phyloP scores from a whole-genome alignment of 30 jellyfish, hydroid and myxozoan genomes.

The Morbakka virulenta region DNA sequence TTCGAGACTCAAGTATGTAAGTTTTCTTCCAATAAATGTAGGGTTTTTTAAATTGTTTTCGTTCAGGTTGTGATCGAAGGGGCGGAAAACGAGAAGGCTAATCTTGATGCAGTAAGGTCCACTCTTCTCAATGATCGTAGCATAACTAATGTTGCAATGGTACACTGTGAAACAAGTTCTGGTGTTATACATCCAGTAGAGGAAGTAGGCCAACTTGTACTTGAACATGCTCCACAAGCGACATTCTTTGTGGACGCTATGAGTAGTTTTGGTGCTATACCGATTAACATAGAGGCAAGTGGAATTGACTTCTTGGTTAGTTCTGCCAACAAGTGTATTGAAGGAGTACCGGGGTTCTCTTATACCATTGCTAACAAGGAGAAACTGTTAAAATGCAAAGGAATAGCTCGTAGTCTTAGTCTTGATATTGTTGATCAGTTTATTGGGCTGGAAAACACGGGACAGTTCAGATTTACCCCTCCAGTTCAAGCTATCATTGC shows the following conservation, averaged over 20 bases:
- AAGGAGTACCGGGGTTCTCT: slow-evolving; percentile 95
- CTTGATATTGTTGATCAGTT: slow-evolving; percentile 84
- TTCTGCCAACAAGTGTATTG: slow-evolving; percentile 94
- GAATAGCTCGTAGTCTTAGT: slow-evolving; percentile 78
- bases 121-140: slow-evolving; percentile 43
- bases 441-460: slow-evolving; percentile 67
- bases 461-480: slow-evolving; percentile 93
- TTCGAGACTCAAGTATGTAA: no score
- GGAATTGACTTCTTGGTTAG: slow-evolving; percentile 87
- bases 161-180: slow-evolving; percentile 94
- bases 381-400: slow-evolving; percentile 72
- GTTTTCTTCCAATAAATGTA: no score
- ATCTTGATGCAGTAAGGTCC: slow-evolving; percentile 47
- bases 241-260: slow-evolving; percentile 95
- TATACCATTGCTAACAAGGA: slow-evolving; percentile 64
- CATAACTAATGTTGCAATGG: slow-evolving; percentile 92
- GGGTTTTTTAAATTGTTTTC: no score
- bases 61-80: slow-evolving; percentile 76
- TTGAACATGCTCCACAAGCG: slow-evolving; percentile 63
- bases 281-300: slow-evolving; percentile 45
- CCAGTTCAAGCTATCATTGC: slow-evolving; percentile 90
- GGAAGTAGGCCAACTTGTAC: slow-evolving; percentile 76
- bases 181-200: slow-evolving; percentile 96
- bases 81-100: slow-evolving; percentile 67
- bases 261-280: slow-evolving; percentile 98